Base-by-base conservation (phyloP, 2,888 invertebrate genomes). In the Tromatobia lineatoria region DNA sequence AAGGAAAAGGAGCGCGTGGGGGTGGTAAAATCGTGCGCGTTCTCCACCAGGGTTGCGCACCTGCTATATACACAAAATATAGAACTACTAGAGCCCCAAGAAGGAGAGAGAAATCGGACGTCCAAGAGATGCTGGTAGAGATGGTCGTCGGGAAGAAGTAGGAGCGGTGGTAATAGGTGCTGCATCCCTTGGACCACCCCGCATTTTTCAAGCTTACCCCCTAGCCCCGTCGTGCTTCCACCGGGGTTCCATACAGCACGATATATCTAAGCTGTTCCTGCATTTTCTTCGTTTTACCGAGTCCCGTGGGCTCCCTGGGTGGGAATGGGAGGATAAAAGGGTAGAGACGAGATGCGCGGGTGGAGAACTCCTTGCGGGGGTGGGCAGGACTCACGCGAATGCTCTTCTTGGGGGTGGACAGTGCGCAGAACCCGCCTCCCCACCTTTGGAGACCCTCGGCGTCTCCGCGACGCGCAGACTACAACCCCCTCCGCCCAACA, bases 391-490 rank as follows among this genome's bases (percentile, higher is more conserved):
- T 86, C 84, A 86, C 86, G 75, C 71, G 47, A 61, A 73, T 75
- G 64, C 69, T 80, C 52, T 70, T 61, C 34, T 76, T 54, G 91
- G 93, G 92, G 93, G 93, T 93, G 93, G 93, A 93, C 92, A 92
- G 92, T 91, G 93, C 91, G 92, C 92, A 93, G 92, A 89, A 91
- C 92, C 93, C 93, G 93, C 93, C 93, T 64, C 93, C 85, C 93
- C 93, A 93, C 92, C 89, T 92, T 91, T 90, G 87, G 90, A 88
- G 90, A 88, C 93, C 90, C 90, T 64, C 82, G 66, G 78, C 78
- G 85, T 81, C 66, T 61, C 47, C 52, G 57, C 67, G 66, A 67
- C 70, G 84, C 85, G 87, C 87, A 86, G 83, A 83, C 86, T 81
- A 82, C 42, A 64, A 34, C 54, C 52, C 70, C 75, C 84, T 29